These are phyloP conservation scores for Oreotrochilus melanogaster DNA, from an alignment of 2,113 vertebrate genomes.

Conservation along the genomic window DNA sequence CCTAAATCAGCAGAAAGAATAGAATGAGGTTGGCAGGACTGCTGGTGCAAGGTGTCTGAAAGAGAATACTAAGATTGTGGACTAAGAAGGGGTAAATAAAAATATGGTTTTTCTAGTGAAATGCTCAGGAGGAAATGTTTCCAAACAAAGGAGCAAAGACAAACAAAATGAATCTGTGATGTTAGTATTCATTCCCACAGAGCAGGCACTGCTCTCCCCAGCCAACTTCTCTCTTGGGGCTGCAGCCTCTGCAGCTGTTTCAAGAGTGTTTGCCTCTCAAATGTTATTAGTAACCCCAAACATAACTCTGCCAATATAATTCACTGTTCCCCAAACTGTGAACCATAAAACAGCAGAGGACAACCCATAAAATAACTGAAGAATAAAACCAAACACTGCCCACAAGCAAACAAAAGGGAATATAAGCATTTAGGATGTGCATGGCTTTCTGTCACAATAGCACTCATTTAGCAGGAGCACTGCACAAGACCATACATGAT, in stretches of 20 bases:
- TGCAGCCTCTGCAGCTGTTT: neutral
- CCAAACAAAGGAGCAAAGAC: neutral
- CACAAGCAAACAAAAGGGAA: neutral
- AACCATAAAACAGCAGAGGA: neutral
- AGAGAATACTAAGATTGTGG: neutral
- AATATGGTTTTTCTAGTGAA: neutral
- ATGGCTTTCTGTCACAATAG: neutral
- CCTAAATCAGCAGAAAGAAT: conserved; percentile 75
- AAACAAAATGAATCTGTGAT: neutral
- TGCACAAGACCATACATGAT: neutral
- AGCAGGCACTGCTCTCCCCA: neutral
- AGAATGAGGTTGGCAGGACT: neutral
- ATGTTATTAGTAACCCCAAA: neutral
- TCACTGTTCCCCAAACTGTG: neutral
- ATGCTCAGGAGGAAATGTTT: neutral
- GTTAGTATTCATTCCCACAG: neutral
- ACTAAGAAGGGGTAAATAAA: neutral
- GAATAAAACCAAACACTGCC: neutral
- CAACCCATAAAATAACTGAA: neutral
- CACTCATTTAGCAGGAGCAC: neutral
- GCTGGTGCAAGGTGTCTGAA: neutral
- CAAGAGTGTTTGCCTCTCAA: neutral
- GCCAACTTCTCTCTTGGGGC: neutral
- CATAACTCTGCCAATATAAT: neutral
- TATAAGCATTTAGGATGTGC: neutral